These are phyloP conservation scores for Megaptera novaeangliae DNA, from an alignment of 2,113 vertebrate species.

Conservation along the genomic window DNA sequence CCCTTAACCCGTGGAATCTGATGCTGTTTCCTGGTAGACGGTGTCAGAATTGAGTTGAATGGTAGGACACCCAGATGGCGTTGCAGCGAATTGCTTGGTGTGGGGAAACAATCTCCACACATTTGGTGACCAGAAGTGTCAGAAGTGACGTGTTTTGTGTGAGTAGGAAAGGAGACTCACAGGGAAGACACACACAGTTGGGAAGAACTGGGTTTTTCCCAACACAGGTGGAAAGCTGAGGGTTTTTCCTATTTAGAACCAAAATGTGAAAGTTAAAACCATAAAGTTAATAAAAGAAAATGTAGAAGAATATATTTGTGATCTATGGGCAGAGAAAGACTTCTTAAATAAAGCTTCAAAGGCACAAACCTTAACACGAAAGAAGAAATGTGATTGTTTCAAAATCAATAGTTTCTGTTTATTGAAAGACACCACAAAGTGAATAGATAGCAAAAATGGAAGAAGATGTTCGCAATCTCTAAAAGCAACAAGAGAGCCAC, in stretches of 20 bases:
- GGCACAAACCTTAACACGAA: neutral
- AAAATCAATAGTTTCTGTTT: neutral
- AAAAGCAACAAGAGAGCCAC: neutral
- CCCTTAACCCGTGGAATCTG: neutral
- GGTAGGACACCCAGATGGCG: neutral
- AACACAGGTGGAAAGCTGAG: neutral
- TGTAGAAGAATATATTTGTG: neutral
- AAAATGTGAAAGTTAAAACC: neutral
- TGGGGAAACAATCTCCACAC: neutral
- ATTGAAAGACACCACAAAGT: neutral
- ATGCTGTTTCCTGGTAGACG: neutral
- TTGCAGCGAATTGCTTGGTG: neutral
- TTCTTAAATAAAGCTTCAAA: neutral
- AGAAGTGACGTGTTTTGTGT: neutral
- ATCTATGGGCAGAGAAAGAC: neutral
- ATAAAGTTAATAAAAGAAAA: neutral
- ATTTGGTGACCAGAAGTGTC: neutral
- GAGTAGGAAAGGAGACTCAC: neutral
- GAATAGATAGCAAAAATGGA: neutral
- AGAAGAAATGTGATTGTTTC: neutral
- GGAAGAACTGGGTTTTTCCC: neutral
- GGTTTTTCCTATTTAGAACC: neutral
- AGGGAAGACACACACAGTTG: neutral
- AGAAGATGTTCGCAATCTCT: neutral
- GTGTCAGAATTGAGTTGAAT: neutral